A percentile compares a stretch with the other conserved stretches of the same genome.
Evolutionary conservation across 2,113 vertebrate genomes (phyloP).

Genomic region (Sphyrna mokarran): DNA sequence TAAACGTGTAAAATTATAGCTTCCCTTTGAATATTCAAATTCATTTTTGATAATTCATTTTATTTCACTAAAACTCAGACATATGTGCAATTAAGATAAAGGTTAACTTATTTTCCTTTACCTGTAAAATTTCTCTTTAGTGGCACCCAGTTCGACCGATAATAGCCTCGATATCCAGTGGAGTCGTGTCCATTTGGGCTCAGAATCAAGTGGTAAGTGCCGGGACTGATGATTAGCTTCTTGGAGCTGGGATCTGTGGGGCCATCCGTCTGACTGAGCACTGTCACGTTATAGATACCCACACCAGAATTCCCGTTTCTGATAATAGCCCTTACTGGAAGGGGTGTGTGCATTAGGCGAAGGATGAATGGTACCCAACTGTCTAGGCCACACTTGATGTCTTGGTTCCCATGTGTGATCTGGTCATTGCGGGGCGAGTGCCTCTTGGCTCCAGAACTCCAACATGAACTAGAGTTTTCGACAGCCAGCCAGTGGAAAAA

Average conservation of each 20-base stretch:
- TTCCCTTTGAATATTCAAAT: not conserved
- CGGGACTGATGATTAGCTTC: not conserved
- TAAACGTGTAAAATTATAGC: not conserved
- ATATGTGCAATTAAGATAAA: not conserved
- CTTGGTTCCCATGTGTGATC: not conserved
- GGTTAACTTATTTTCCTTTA: not conserved
- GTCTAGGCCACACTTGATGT: not conserved
- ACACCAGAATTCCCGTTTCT: not conserved
- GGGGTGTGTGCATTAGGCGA: not conserved
- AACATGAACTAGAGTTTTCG: not conserved
- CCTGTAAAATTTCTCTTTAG: conserved; percentile 49
- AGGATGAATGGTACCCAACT: not conserved
- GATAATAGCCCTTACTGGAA: not conserved
- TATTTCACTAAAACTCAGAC: not conserved
- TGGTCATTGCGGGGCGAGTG: not conserved
- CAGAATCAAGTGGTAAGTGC: conserved; percentile 96
- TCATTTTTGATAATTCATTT: not conserved
- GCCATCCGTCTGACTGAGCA: not conserved
- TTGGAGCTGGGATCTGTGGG: not conserved
- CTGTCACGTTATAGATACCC: not conserved
- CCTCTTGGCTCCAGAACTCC: not conserved
- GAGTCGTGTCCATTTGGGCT: conserved; percentile 96
- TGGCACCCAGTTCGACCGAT: conserved; percentile 97
- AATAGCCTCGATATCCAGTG: conserved; percentile 94
- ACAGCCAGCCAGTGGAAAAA: not conserved